phyloP scores from a whole-genome alignment of 2,888 invertebrate species.

The Sphaeridia pumilis region DNA sequence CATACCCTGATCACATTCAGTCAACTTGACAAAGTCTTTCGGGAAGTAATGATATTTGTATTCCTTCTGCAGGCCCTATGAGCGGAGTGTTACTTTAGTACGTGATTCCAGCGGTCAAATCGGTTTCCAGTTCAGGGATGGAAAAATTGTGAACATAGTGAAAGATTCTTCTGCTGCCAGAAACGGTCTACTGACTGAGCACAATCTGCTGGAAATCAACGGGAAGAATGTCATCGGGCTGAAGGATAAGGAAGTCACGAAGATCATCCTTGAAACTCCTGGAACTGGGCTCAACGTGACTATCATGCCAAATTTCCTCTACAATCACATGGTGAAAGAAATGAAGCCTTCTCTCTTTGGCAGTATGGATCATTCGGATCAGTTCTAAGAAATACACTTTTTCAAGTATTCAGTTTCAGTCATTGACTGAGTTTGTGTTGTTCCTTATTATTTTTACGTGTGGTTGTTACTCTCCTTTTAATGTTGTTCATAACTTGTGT shows the following conservation, averaged over 20 bases:
- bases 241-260: conserved; percentile 72
- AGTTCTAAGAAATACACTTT: no score
- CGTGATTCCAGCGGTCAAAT: conserved; percentile 73
- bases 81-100: conserved; percentile 79
- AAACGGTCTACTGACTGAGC: conserved; percentile 79
- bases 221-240: conserved; percentile 82
- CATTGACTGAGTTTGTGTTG: no score
- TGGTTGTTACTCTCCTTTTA: no score
- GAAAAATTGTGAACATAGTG: conserved; percentile 68
- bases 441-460: no score
- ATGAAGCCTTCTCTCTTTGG: conserved; percentile 66
- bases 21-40: not conserved
- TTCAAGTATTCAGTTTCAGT: no score
- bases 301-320: conserved; percentile 70
- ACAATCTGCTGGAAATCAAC: conserved; percentile 75
- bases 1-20: conserved; percentile 8
- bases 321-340: conserved; percentile 74
- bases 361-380: conserved; percentile 66
- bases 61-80: conserved; percentile 66
- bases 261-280: conserved; percentile 47
- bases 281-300: conserved; percentile 34
- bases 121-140: conserved; percentile 81
- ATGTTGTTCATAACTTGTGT: no score
- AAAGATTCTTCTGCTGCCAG: conserved; percentile 83
- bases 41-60: no score